Conservation (phyloP, 2,888 invertebrate species). For the Drosophila glabriapex region DNA sequence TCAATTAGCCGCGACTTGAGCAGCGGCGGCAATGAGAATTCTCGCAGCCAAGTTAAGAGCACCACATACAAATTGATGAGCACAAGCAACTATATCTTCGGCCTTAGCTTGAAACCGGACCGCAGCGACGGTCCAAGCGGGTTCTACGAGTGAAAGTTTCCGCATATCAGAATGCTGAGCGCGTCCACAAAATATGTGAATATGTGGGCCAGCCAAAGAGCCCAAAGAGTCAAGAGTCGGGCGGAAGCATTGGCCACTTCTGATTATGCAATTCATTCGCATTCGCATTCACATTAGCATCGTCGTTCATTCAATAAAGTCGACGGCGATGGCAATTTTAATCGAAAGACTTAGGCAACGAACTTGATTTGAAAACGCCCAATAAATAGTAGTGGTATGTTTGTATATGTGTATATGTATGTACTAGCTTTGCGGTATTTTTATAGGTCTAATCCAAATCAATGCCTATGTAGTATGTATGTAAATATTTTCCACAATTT, state of each 20-base stretch:
- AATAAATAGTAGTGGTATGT: background rate
- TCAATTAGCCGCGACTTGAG: constrained; percentile 52
- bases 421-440: background rate
- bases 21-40: constrained; percentile 49
- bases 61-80: constrained; percentile 25
- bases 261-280: constrained; percentile 56
- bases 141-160: constrained; percentile 62
- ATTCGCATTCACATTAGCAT: constrained; percentile 3
- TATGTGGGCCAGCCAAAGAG: constrained; percentile 55
- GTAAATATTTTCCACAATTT: background rate
- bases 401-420: background rate
- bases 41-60: constrained; percentile 28
- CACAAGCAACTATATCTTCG: constrained; percentile 19
- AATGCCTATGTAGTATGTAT: background rate
- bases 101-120: constrained; percentile 19
- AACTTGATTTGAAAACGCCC: constrained; percentile 27
- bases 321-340: background rate
- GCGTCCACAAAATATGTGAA: constrained; percentile 24
- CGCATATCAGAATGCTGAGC: constrained; percentile 29
- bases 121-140: constrained; percentile 4
- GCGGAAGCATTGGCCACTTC: constrained; percentile 50
- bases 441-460: background rate
- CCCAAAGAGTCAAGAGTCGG: constrained; percentile 4
- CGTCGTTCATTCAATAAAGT: constrained; percentile 43
- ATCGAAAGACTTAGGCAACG: constrained; percentile 57